Evolutionary conservation across 2,797 vertebrate species (phyloP), one percentile per base, ranked within the genome.

Genomic region (Helostoma temminkii): DNA sequence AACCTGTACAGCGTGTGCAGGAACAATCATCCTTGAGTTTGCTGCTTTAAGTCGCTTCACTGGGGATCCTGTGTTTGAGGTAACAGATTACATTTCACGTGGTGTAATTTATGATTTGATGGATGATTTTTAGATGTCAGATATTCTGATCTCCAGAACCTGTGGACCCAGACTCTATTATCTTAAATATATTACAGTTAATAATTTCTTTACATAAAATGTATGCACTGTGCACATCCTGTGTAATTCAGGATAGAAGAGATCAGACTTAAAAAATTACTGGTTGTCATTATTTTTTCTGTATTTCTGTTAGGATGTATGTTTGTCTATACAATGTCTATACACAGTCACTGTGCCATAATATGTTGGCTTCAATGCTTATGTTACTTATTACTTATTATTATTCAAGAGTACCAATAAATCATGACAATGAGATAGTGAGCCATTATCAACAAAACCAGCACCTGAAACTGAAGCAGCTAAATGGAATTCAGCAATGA

Each of bases 1-100:
- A 82, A 99, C 98, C 60, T 99, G 98, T 69, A 99, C 98, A 3
- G 98, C 98, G 7, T 99, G 98, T 75, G 98, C 98, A 0, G 98
- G 98, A 18, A 99, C 98, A 68, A 95, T 99, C 80, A 99, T 99
- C 84, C 94, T 99, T 60, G 98, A 99, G 91, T 99, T 99, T 89
- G 98, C 98, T 60, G 98, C 98, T 49, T 91, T 99, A 71, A 99
- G 97, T 88, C 97, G 98, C 66, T 98, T 98, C 92, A 98, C 97
- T 39, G 97, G 97, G 62, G 95, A 98, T 62, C 95, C 97, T 21
- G 83, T 96, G 78, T 99, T 99, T 93, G 98, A 99, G 97, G 98
- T 99, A 92, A 87, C 86, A 45, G 2, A 64, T 25, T 5, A 14
- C 39, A 12, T 39, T 25, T 19, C 16, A 52, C 6, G 18, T 43